Base-by-base conservation (phyloP, 1,140 invertebrate genomes). In the Aporrectodea caliginosa region DNA sequence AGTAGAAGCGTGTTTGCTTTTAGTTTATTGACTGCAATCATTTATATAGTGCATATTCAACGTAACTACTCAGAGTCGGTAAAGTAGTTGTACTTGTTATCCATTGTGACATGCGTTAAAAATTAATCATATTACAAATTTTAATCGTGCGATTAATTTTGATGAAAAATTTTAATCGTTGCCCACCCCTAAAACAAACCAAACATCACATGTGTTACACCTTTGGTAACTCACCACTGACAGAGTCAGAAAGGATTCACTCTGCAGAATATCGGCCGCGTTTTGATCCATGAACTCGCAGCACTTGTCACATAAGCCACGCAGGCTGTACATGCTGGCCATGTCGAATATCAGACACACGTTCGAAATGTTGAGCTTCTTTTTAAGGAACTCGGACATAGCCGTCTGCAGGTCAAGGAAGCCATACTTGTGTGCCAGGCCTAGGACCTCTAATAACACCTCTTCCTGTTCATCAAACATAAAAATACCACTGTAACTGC, bases 301-400 rank as follows among this genome's bases (percentile, higher is more conserved):
- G 84, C 92, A 92, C 27, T 92, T 91, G 82, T 90, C 88, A 78
- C 90, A 91, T 30, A 94, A 87, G 77, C 90, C 90, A 69, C 90
- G 86, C 16, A 93, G 87, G 79, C 90, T 90, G 88, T 92, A 96
- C 81, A 94, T 89, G 78, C 92, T 91, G 16, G 96, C 95, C 22
- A 95, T 93, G 88, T 98, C 95, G 84, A 97, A 93, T 82, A 98
- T 95, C 2, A 93, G 91, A 89, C 96, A 98, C 0, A 97, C 94
- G 90, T 98, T 98, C 83, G 91, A 91, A 72, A 94, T 91, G 73
- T 92, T 93, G 27, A 99, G 89, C 84, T 94, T 93, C 85, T 95
- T 94, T 82, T 93, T 92, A 80, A 99, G 88, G 89, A 96, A 97
- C 84, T 98, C 94, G 0, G 95, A 98, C 80, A 99, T 95, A 16